phyloP scores from a whole-genome alignment of 2,797 vertebrate species.

The Micrastur ruficollis region DNA sequence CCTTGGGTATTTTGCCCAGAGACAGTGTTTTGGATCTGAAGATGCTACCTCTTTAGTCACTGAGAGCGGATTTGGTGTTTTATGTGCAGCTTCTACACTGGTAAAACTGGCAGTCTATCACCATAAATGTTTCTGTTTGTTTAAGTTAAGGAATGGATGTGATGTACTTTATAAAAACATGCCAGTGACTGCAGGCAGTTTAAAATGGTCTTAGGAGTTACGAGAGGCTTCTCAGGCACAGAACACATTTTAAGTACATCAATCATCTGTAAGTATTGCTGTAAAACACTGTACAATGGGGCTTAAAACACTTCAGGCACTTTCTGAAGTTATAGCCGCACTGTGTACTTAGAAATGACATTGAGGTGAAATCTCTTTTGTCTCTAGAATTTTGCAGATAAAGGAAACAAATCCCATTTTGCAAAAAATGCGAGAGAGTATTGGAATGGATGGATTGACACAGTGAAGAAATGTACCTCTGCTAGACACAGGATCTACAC shows the following conservation, averaged over 20 bases:
- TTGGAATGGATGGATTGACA: constrained; percentile 75
- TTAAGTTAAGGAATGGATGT: constrained; percentile 72
- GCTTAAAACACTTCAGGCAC: constrained; percentile 5
- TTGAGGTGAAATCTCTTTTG: background rate
- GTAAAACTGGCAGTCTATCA: background rate
- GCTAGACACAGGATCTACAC: constrained; percentile 73
- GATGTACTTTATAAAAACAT: constrained; percentile 77
- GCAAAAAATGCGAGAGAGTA: constrained; percentile 75
- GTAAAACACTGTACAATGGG: background rate
- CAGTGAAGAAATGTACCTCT: constrained; percentile 69
- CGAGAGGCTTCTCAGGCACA: constrained; percentile 72
- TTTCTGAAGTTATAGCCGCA: background rate
- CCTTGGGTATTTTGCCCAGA: background rate
- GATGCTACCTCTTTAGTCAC: background rate
- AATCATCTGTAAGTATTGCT: constrained; percentile 69
- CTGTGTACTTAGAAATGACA: constrained; percentile 20
- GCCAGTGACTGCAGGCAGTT: constrained; percentile 77
- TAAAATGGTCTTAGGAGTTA: constrained; percentile 80
- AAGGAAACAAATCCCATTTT: constrained; percentile 74
- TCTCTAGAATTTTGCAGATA: constrained; percentile 68
- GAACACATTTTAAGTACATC: constrained; percentile 72
- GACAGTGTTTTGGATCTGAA: background rate
- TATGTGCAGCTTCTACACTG: background rate
- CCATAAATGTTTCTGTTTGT: constrained; percentile 9
- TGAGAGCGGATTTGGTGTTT: background rate